Percentiles rank a stretch among this genome's conserved stretches.
Evolutionary conservation across 2,888 invertebrate species (phyloP).

Genomic region (Oscheius sp.): DNA sequence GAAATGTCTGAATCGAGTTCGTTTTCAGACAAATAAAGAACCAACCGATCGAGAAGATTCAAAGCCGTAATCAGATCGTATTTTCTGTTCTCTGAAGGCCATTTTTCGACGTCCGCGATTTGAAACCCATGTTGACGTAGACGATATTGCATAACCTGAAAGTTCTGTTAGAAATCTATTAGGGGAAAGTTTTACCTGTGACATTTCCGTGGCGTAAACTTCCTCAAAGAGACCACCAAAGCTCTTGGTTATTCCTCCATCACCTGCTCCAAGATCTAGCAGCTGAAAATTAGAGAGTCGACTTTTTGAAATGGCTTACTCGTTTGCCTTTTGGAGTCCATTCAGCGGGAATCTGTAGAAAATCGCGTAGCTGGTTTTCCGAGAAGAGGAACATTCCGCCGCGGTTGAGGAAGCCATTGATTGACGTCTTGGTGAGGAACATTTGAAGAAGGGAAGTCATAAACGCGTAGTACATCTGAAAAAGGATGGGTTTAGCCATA

Average conservation of each 20-base stretch:
- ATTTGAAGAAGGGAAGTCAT: constrained; percentile 86
- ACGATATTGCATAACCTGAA: constrained; percentile 83
- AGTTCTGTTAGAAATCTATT: neutral
- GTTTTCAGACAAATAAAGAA: neutral
- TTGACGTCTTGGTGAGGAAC: constrained; percentile 93
- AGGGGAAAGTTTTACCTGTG: constrained; percentile 75
- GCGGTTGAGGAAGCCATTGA: constrained; percentile 84
- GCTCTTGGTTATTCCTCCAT: constrained; percentile 89
- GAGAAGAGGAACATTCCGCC: constrained; percentile 96
- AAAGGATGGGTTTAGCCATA: constrained; percentile 76
- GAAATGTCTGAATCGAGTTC: constrained; percentile 78
- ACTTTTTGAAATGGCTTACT: constrained; percentile 16
- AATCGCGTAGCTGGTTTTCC: constrained; percentile 82
- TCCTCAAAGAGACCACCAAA: constrained; percentile 81
- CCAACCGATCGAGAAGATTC: constrained; percentile 87
- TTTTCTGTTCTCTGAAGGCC: constrained; percentile 52
- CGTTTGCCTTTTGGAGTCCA: constrained; percentile 46
- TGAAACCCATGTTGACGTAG: constrained; percentile 83
- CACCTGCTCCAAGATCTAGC: constrained; percentile 93
- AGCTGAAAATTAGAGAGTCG: constrained; percentile 58
- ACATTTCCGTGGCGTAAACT: constrained; percentile 91
- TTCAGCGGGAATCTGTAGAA: constrained; percentile 76
- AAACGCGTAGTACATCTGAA: constrained; percentile 89
- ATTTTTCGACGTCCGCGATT: constrained; percentile 77
- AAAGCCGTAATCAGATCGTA: constrained; percentile 86